Base-by-base conservation (phyloP, 1,140 invertebrate genomes). In the Aradophagus sp. region DNA sequence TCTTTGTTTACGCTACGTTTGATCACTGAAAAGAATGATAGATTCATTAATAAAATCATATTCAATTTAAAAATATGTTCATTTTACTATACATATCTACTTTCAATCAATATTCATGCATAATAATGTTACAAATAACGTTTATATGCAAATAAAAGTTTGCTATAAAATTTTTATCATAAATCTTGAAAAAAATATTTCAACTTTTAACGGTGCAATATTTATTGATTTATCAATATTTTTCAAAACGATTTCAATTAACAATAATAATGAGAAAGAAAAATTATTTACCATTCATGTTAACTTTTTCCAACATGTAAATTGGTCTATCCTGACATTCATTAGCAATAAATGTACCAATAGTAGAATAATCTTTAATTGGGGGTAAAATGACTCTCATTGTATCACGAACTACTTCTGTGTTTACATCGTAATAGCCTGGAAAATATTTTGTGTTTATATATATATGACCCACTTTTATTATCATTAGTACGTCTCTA, bases 351-450 rank as follows among this genome's bases (percentile, higher is more conserved):
- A 91, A 91, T 45, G 86, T 84, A 19, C 93, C 93, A 74, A 91
- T 84, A 52, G 85, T 76, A 7, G 87, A 87, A 0, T 90, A 78
- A 83, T 95, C 91, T 19, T 86, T 86, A 20, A 95, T 82, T 0
- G 90, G 88, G 3, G 94, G 94, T 20, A 87, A 83, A n/a, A 92
- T 86, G 1, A 95, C 91, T 55, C 87, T 88, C 90, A 95, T 93
- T 12, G 90, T 91, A 73, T 92, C 90, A 61, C 92, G 88, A 5
- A 97, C 90, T 36, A 93, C 87, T 61, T 90, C 87, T 23, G 92
- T 94, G 69, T 94, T 89, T 1, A 96, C 91, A 77, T 95, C 92
- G 80, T 96, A 96, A 77, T 94, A 92, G 2, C 92, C 93, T 88
- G 73, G 35, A 70, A 53, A 20, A 29, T n/a, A 27, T 8, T 8